Conservation (phyloP, 2,888 invertebrate genomes). For the Terebella lapidaria region DNA sequence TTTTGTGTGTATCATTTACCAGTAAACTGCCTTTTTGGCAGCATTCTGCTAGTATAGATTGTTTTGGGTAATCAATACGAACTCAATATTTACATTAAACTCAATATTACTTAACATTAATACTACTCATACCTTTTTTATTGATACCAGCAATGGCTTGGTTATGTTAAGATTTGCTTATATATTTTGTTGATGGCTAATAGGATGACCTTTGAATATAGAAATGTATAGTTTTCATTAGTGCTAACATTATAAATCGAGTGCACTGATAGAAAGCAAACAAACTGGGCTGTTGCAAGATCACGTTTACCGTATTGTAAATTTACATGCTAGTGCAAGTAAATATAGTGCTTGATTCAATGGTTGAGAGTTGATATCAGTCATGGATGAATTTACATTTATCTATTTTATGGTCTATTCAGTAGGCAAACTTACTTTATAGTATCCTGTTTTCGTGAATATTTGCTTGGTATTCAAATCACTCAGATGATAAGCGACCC, state of each 20-base stretch:
- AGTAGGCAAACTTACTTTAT: constrained; percentile 65
- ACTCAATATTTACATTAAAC: no score
- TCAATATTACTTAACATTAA: no score
- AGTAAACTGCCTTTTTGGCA: constrained; percentile 86
- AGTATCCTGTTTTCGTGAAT: constrained; percentile 82
- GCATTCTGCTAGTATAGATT: constrained; percentile 89
- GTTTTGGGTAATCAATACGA: constrained; percentile 74
- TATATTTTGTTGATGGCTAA: constrained; percentile 31
- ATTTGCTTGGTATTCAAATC: constrained; percentile 68
- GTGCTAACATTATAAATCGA: constrained; percentile 10
- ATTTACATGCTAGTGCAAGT: no score
- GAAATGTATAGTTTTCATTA: no score
- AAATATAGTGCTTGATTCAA: no score
- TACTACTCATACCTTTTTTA: constrained; percentile 78
- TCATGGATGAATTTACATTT: no score
- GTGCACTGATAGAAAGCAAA: background rate
- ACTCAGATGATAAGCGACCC: constrained; percentile 47
- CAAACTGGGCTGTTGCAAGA: no score
- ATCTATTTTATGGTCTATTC: no score
- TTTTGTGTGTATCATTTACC: no score
- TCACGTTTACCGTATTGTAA: no score
- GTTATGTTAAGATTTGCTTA: constrained; percentile 65
- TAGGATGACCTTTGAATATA: constrained; percentile 24
- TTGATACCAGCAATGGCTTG: constrained; percentile 75
- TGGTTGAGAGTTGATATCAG: no score